Percentiles rank a stretch among this genome's conserved stretches.
Evolutionary conservation across 2,797 vertebrate species (phyloP).

Genomic region (Rhyacichthys aspro): DNA sequence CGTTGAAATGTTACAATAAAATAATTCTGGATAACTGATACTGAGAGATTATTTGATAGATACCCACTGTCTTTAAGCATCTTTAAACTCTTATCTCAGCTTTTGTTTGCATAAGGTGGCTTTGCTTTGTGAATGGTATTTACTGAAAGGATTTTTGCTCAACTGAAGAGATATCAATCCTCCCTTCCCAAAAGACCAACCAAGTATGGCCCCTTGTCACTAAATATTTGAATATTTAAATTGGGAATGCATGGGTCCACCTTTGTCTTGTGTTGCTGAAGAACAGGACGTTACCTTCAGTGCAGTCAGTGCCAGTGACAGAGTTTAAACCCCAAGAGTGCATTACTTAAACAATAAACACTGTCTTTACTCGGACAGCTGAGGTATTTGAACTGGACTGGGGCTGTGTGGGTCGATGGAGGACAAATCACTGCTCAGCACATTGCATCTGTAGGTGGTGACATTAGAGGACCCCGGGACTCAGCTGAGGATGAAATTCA

Average conservation of each 20-base stretch:
- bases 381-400: background rate
- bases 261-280: no score
- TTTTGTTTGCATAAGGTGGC: background rate
- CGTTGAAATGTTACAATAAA: constrained; percentile 58
- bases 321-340: background rate
- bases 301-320: background rate
- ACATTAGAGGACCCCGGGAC: no score
- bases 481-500: no score
- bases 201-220: no score
- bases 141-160: background rate
- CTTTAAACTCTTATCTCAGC: background rate
- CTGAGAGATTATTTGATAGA: no score
- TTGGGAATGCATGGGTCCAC: no score
- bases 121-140: background rate
- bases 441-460: background rate
- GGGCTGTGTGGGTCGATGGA: constrained; percentile 12
- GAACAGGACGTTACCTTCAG: background rate
- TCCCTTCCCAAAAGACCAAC: background rate
- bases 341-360: background rate
- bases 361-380: background rate
- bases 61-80: no score
- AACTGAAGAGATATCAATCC: background rate
- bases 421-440: constrained; percentile 31
- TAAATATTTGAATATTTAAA: no score
- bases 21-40: constrained; percentile 38